Conservation (phyloP, 35 echinoderm and acorn worm genomes). For the Chiridota heheva region DNA sequence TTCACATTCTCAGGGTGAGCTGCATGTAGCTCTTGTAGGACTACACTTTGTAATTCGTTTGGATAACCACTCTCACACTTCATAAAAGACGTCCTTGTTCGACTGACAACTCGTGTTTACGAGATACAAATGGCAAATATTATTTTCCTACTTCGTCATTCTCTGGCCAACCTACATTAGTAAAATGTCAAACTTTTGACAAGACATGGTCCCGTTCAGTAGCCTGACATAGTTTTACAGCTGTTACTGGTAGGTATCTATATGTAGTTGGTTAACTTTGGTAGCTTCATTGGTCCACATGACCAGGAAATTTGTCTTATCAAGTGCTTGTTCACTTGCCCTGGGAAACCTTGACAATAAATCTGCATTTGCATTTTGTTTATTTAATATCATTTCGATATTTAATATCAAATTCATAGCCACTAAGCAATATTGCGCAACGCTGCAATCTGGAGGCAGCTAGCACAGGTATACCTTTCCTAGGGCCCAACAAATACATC, state of each 20-base stretch:
- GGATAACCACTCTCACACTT: slow-evolving; percentile 37
- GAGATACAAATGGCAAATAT: neutral
- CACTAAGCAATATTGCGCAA: slow-evolving; percentile 44
- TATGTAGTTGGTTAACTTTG: slow-evolving; percentile 9
- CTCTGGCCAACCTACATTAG: slow-evolving; percentile 28
- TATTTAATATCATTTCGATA: slow-evolving; percentile 9
- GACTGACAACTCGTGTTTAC: slow-evolving; percentile 19
- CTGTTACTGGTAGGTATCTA: slow-evolving; percentile 31
- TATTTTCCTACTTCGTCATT: neutral
- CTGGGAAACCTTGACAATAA: slow-evolving; percentile 27
- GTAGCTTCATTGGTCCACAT: slow-evolving; percentile 17
- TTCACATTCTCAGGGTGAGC: slow-evolving; percentile 34
- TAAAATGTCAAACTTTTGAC: slow-evolving; percentile 15
- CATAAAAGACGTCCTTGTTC: slow-evolving; percentile 22
- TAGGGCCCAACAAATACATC: slow-evolving; percentile 31
- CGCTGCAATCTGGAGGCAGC: slow-evolving; percentile 54
- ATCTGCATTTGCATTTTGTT: slow-evolving; percentile 55
- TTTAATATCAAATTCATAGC: slow-evolving; percentile 45
- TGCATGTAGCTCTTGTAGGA: slow-evolving; percentile 40
- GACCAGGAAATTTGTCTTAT: neutral
- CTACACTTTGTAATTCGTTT: neutral
- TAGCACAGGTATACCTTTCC: slow-evolving; percentile 36
- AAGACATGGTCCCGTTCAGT: slow-evolving; percentile 24
- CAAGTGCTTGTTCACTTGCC: neutral
- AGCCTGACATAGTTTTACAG: neutral